Evolutionary conservation across 2,797 vertebrate species (phyloP), one percentile per base, ranked within the genome.

Genomic region (Ptychobarbus kaznakovi): DNA sequence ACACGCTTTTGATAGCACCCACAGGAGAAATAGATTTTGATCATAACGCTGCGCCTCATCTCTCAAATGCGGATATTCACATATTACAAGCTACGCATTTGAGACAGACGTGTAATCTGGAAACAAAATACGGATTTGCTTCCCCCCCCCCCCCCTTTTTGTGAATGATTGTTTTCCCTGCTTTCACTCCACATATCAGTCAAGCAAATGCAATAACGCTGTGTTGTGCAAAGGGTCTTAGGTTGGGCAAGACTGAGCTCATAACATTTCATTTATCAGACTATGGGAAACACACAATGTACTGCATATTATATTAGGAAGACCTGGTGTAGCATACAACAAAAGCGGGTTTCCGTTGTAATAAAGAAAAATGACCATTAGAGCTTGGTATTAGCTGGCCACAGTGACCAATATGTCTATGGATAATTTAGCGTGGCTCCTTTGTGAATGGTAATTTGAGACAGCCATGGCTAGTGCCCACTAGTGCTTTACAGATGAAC

Each of bases 21-120:
- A 80, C 88, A 80, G 72, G 69, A 84, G 72, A 76, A 87, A 90
- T 86, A 74, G 66, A 90, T 87, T 88, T 84, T 78, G 51, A 88
- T 89, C 65, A 68, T 86, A 89, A 83, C 65, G 65, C 75, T 38
- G 32, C 11, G 38, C 82, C 76, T 87, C 79, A 86, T 88, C 86
- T 82, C 61, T 88, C 80, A 84, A 81, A 86, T 78, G 46, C 63
- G 70, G 66, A 87, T 87, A 88, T 80, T 61, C 80, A 79, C 78
- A 84, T 81, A 89, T 88, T 88, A 82, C 82, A 78, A 72, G 22
- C 63, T 82, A 51, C 56, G 32, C 78, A 51, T 78, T 77, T 86
- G 69, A 61, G 76, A 79, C 72, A 73, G 83, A 35, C 16, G 32
- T 81, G 81, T 86, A 83, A 84, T 88, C 81, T 86, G 40, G 32